Evolutionary conservation across 2,113 vertebrate species (phyloP), one percentile per base, ranked within the genome.

Genomic region (Mellivora capensis): DNA sequence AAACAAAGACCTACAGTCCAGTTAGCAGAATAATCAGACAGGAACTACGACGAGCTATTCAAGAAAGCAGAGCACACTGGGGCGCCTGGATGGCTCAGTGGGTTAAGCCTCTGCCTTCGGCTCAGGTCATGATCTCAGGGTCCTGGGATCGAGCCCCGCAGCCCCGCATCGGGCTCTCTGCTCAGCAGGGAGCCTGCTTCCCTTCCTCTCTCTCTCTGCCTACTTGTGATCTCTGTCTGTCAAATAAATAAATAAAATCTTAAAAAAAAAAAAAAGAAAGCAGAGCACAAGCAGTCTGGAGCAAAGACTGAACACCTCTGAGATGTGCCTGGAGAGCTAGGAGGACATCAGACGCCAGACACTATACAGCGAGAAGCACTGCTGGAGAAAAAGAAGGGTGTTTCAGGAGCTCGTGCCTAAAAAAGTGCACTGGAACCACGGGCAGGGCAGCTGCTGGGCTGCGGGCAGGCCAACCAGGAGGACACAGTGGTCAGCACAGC

Each of bases 351-450:
- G 47, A 44, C 11, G 8, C 4, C 23, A 2, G 3, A 17, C 62
- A 3, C 1, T 0, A 0, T 1, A 47, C 21, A 31, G 39, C 2
- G 1, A 47, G n/a, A 21, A 17, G 37, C 7, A 1, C 18, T 2
- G 0, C 9, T 2, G 4, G 6, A 11, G 52, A 57, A 47, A 10
- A 59, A 4, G 37, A 31, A n/a, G 74, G 39, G 2, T 20, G 0
- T 47, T 20, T 39, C 6, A 2, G 4, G 76, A 5, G 39, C 52
- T 59, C 44, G 9, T 2, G 34, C 9, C 1, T 0, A 20, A 34
- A 93, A 4, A 34, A 3, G 6, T 5, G 2, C 20, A 15, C 80
- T 2, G 3, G 7, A 20, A 37, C 20, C 7, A 1, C 2, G 4
- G 7, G 87, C 14, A 4, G 87, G 8, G 87, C 14, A 4, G 87